These are phyloP conservation scores for Corythornis madagascariensis DNA, from an alignment of 2,113 vertebrate species.

Conservation along the genomic window DNA sequence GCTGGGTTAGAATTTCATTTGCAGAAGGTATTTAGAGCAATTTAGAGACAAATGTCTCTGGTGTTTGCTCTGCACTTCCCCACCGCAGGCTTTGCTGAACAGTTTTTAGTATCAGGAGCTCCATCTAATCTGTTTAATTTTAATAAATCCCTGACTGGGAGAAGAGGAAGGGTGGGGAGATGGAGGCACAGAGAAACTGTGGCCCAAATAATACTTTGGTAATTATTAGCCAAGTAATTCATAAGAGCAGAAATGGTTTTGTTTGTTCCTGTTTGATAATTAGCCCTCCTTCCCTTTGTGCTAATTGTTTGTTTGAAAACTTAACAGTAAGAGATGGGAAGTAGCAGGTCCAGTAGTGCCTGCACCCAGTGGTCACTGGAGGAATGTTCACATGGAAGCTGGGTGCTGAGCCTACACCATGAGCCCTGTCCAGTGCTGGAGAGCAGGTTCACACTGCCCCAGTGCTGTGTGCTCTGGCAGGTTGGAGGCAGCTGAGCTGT, in stretches of 20 bases:
- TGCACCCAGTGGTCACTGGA: not conserved
- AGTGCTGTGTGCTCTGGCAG: not conserved
- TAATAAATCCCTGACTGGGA: conserved; percentile 85
- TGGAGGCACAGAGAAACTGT: conserved; percentile 65
- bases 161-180: conserved; percentile 55
- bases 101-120: conserved; percentile 81
- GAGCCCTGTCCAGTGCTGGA: not conserved
- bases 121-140: conserved; percentile 85
- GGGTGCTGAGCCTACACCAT: not conserved
- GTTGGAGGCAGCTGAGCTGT: not conserved
- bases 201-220: conserved; percentile 67
- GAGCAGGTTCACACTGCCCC: not conserved
- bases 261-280: conserved; percentile 63
- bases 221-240: too few relatives aligned
- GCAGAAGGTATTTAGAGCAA: conserved; percentile 84
- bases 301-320: conserved; percentile 42
- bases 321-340: not conserved
- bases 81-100: conserved; percentile 78
- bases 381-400: not conserved
- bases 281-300: conserved; percentile 39
- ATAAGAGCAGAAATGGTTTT: conserved; percentile 63
- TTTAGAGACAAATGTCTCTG: conserved; percentile 83
- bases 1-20: conserved; percentile 83
- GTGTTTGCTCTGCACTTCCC: conserved; percentile 80
- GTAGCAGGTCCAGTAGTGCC: not conserved